phyloP scores from a whole-genome alignment of 2,113 vertebrate species.

The Lathamus discolor region DNA sequence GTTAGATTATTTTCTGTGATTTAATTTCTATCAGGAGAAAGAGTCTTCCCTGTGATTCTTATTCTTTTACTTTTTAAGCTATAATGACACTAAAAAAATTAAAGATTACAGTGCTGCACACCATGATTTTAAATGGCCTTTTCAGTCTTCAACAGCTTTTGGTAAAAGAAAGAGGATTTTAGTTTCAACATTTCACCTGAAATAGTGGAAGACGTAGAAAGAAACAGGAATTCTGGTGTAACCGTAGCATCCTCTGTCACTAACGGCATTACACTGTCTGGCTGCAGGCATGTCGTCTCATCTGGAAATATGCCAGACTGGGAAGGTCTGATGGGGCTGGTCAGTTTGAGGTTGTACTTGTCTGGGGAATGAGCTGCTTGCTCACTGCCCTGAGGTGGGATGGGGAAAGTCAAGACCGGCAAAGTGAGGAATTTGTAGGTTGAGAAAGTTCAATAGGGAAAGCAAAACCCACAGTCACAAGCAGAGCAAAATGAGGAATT shows the following conservation, averaged over 20 bases:
- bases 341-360: background rate
- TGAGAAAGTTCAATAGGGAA: background rate
- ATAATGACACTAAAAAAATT: background rate
- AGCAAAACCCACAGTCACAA: accelerated
- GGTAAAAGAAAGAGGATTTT: background rate
- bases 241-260: background rate
- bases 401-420: background rate
- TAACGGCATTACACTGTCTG: background rate
- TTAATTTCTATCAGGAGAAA: background rate
- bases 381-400: too few relatives aligned
- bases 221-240: background rate
- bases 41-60: background rate
- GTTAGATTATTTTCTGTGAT: background rate
- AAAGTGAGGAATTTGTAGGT: accelerated
- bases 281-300: background rate
- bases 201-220: background rate
- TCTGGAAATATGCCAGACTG: background rate
- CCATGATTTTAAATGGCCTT: background rate
- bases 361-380: background rate
- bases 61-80: background rate
- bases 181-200: background rate
- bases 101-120: background rate
- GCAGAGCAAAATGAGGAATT: background rate
- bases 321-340: background rate
- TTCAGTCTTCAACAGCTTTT: background rate